phyloP scores from a whole-genome alignment of 2,888 invertebrate species.

The Apamea anceps region DNA sequence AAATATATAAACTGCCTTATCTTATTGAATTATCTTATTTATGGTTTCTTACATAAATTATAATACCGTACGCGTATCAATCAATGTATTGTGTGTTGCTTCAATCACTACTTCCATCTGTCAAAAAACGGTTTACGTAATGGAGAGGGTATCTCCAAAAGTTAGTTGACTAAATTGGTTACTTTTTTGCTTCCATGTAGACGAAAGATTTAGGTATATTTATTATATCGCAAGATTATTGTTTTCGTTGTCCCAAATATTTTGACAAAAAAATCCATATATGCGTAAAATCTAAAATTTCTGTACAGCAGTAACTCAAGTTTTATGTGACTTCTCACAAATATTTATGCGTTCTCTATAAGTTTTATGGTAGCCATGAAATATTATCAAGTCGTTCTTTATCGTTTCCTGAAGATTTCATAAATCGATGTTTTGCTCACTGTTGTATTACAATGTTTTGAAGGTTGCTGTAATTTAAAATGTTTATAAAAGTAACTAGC shows the following conservation, averaged over 20 bases:
- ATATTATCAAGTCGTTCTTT: constrained; percentile 58
- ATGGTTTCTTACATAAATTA: no score
- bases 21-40: no score
- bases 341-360: constrained; percentile 57
- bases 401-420: constrained; percentile 49
- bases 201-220: background rate
- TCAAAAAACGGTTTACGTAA: no score
- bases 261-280: background rate
- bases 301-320: constrained; percentile 17
- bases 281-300: constrained; percentile 16
- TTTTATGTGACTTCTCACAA: constrained; percentile 48
- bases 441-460: background rate
- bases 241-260: background rate
- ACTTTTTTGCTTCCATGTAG: background rate
- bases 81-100: no score
- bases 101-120: no score
- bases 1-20: no score
- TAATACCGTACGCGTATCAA: no score
- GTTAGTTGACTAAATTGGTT: background rate
- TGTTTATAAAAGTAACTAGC: no score
- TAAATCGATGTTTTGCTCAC: constrained; percentile 37
- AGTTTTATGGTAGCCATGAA: constrained; percentile 59
- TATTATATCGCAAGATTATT: background rate
- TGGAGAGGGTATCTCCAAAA: background rate
- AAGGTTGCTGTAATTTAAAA: background rate